Evolutionary conservation across 2,113 vertebrate genomes (phyloP).

Genomic region (Tachysurus fulvidraco): DNA sequence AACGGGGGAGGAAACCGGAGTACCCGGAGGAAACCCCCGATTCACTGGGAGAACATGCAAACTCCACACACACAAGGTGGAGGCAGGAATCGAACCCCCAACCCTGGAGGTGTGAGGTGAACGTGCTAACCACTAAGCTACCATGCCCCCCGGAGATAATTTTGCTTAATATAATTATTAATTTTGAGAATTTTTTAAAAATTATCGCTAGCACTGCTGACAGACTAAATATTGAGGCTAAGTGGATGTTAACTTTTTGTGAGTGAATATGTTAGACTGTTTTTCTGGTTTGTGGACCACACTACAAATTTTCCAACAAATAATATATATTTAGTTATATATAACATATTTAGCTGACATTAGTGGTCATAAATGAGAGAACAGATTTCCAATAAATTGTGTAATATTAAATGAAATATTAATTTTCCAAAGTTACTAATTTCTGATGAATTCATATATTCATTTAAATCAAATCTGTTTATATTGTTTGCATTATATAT

Average conservation of each 20-base stretch:
- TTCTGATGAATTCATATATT: neutral
- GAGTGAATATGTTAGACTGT: neutral
- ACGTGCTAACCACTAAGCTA: no score
- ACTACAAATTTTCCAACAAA: neutral
- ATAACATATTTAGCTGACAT: neutral
- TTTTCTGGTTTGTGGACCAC: neutral
- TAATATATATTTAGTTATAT: no score
- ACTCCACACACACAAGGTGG: no score
- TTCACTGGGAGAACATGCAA: no score
- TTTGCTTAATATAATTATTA: no score
- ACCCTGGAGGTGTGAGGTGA: no score
- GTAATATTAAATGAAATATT: neutral
- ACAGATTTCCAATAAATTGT: neutral
- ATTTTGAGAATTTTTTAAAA: no score
- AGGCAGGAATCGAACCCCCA: no score
- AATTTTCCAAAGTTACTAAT: neutral
- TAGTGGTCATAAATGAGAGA: neutral
- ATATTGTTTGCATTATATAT: neutral
- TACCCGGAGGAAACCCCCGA: no score
- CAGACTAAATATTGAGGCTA: neutral
- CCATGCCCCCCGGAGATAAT: no score
- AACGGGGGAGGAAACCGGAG: no score
- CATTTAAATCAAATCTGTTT: neutral
- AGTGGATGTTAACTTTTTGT: neutral
- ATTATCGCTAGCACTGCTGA: no score